phyloP scores from a whole-genome alignment of 2,888 invertebrate species.

The Lasioglossum marginatum region DNA sequence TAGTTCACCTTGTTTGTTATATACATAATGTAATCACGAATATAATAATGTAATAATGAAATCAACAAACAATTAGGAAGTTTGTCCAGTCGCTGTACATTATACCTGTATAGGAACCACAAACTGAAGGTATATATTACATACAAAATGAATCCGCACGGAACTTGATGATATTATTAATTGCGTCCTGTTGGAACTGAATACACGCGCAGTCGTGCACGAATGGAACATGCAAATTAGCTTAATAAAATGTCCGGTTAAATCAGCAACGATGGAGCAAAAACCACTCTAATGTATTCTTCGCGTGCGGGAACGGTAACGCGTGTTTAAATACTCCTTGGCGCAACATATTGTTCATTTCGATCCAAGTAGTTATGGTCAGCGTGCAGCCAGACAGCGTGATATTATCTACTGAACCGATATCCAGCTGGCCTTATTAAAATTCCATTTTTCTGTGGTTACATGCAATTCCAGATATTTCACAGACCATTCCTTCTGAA shows the following conservation, averaged over 20 bases:
- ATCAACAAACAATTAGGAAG: neutral
- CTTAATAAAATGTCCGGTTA: neutral
- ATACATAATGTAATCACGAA: neutral
- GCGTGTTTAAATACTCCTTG: neutral
- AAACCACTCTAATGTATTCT: slow-evolving; percentile 22
- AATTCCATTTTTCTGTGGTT: slow-evolving; percentile 1
- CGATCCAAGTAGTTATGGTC: slow-evolving; percentile 25
- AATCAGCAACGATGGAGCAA: slow-evolving; percentile 17
- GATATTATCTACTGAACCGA: slow-evolving; percentile 1
- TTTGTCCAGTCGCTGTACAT: neutral
- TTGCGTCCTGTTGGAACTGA: neutral
- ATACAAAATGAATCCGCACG: neutral
- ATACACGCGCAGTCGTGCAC: neutral
- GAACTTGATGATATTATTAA: neutral
- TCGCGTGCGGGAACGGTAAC: slow-evolving; percentile 22
- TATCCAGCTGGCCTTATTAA: slow-evolving; percentile 1
- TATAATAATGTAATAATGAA: too few relatives aligned
- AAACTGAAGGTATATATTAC: neutral
- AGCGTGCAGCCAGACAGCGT: neutral
- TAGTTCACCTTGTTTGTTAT: neutral
- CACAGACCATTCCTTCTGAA: neutral
- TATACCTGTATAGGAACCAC: too few relatives aligned
- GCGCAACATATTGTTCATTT: neutral
- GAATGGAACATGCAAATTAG: slow-evolving; percentile 25
- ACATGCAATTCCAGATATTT: neutral